Base-by-base conservation (phyloP, 2,888 invertebrate genomes). In the Acanthosepion esculentum region DNA sequence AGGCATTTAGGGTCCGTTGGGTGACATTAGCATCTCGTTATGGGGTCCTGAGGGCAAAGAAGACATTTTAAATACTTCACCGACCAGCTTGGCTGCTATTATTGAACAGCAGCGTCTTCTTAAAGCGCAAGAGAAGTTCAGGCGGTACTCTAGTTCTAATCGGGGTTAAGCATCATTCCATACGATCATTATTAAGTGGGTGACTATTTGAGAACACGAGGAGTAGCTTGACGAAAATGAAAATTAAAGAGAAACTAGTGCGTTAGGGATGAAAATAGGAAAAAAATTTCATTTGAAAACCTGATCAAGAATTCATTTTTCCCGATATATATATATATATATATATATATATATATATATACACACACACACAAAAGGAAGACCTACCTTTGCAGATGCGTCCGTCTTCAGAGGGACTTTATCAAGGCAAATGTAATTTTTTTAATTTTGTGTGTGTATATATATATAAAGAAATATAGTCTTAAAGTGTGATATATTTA, bases 301-400 rank as follows among this genome's bases (percentile, higher is more conserved):
- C 20, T 26, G 50, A 53, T 10, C 20, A 20, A 59, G 26, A 59
- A 26, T 15, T 5, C 6, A 20, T 23, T 26, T 59, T 20, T 7
- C 23, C 20, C 1, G 4, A 10, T 6, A 20, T 41, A 33, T 33
- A 91, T 91, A 91, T 91, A 91, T 91, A 91, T 91, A 91, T 91
- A 91, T 48, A 91, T 48, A 91, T 41, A 48, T 91, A 91, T 91
- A 91, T 91, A 91, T 33, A 91, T 48, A 91, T 91, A 48, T 91
- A 91, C 12, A 41, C 33, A 91, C 33, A 48, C 20, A 7, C 26
- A 91, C 26, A 91, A 5, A 91, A 3, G n/a, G 41, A 41, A 41
- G 41, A 41, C 41, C 41, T 2, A 41, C 41, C 1, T 41, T 41
- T 41, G 41, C 41, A 41, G 41, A 41, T 3, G 2, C 41, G 41